These are phyloP conservation scores for Rhimphoctona megacephalus DNA, from an alignment of 2,888 invertebrate species.

Conservation along the genomic window DNA sequence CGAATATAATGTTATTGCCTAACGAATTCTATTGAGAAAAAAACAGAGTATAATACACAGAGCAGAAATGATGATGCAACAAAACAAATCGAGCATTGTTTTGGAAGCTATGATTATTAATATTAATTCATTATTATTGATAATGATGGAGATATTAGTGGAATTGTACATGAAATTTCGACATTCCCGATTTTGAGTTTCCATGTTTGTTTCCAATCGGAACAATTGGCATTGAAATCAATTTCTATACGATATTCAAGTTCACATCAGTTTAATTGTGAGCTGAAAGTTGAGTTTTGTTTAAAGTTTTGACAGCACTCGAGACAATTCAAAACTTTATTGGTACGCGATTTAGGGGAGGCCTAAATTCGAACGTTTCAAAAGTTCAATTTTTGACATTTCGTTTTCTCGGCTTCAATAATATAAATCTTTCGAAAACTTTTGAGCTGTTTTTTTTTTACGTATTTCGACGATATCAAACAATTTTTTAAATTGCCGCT, in stretches of 20 bases:
- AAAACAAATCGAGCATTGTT: constrained; percentile 9
- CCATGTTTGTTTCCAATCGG: not conserved
- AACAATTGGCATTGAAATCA: not conserved
- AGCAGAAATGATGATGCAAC: constrained; percentile 18
- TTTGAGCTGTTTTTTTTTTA: too few species aligned
- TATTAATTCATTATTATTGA: constrained; percentile 47
- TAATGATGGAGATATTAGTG: constrained; percentile 15
- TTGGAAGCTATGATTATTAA: constrained; percentile 52
- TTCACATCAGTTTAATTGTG: not conserved
- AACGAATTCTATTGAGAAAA: constrained; percentile 70
- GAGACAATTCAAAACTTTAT: not conserved
- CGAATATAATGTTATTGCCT: constrained; percentile 70
- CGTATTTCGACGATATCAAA: too few species aligned
- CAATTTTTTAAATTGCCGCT: too few species aligned
- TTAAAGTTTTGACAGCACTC: not conserved
- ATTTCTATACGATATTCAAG: not conserved
- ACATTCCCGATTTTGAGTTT: not conserved
- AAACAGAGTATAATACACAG: constrained; percentile 21
- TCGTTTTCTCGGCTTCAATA: too few species aligned
- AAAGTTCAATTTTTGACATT: too few species aligned
- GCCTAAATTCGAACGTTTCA: too few species aligned
- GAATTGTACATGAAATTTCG: constrained; percentile 17
- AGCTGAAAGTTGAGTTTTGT: not conserved
- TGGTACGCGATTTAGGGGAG: too few species aligned
- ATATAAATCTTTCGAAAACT: too few species aligned